phyloP scores from a whole-genome alignment of 2,888 invertebrate species.

The Anthrax anthrax region DNA sequence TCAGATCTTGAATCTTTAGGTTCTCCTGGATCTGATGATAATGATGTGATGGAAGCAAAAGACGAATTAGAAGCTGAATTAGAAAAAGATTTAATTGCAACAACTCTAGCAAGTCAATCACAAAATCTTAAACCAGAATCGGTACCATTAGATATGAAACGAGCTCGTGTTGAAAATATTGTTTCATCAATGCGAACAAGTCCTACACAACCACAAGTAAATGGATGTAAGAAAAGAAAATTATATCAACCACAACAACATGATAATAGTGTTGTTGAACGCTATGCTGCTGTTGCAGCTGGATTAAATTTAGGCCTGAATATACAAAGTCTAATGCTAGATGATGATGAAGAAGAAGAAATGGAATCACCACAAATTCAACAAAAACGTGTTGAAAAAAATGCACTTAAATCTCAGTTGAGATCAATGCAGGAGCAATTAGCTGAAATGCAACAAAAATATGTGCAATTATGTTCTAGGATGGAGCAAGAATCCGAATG shows the following conservation, averaged over 20 bases:
- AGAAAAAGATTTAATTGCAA: constrained; percentile 38
- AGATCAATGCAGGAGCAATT: constrained; percentile 79
- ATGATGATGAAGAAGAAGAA: constrained; percentile 64
- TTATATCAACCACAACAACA: constrained; percentile 92
- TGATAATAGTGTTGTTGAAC: constrained; percentile 49
- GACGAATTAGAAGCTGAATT: constrained; percentile 50
- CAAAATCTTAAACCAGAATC: constrained; percentile 31
- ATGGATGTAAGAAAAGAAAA: constrained; percentile 92
- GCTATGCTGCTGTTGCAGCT: constrained; percentile 41
- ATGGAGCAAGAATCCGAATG: constrained; percentile 69
- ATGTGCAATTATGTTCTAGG: constrained; percentile 71
- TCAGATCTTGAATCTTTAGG: constrained; percentile 41
- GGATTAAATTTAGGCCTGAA: constrained; percentile 43
- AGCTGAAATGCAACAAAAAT: constrained; percentile 83
- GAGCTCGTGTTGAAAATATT: constrained; percentile 89
- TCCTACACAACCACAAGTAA: constrained; percentile 46
- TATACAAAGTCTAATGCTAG: constrained; percentile 43
- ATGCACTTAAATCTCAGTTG: constrained; percentile 70
- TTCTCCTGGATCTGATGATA: constrained; percentile 36
- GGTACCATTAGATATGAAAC: constrained; percentile 67
- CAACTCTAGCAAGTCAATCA: constrained; percentile 19
- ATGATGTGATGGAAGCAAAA: constrained; percentile 44
- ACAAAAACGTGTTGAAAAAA: constrained; percentile 75
- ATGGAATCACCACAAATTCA: constrained; percentile 62
- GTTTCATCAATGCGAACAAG: constrained; percentile 86